These are phyloP conservation scores for Perccottus glenii DNA, from an alignment of 2,113 vertebrate species.

Conservation along the genomic window DNA sequence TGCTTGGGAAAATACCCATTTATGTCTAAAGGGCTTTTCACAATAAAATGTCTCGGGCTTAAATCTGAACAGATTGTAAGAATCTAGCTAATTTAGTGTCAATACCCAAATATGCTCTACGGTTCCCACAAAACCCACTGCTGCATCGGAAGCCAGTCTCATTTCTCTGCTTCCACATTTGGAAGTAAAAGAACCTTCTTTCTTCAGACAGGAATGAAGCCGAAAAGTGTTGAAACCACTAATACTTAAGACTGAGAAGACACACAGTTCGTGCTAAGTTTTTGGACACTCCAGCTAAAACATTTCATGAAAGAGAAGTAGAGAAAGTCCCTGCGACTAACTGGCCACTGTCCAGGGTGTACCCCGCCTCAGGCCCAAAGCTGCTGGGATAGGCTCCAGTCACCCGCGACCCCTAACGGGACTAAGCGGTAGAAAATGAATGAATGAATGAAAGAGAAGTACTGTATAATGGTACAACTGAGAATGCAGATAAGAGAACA, in stretches of 20 bases:
- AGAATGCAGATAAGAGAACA: no score
- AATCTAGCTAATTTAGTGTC: background rate
- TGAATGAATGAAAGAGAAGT: no score
- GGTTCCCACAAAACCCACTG: background rate
- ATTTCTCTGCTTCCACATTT: conserved; percentile 26
- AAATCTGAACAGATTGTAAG: conserved; percentile 9
- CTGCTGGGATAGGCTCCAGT: no score
- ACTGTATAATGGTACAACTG: no score
- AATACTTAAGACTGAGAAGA: conserved; percentile 2
- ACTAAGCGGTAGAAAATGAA: no score
- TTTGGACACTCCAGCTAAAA: conserved; percentile 10
- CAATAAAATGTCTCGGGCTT: background rate
- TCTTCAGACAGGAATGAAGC: conserved; percentile 13
- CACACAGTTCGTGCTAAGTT: conserved; percentile 1
- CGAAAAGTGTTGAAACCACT: conserved; percentile 13
- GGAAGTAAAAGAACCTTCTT: conserved; percentile 9
- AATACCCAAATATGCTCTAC: conserved; percentile 18
- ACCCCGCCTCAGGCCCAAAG: no score
- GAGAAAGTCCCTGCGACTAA: no score
- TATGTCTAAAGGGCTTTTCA: conserved; percentile 1
- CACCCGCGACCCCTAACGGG: no score
- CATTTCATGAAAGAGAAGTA: background rate
- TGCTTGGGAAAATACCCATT: conserved; percentile 20
- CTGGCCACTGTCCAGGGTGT: no score
- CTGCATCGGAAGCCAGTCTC: background rate